Base-by-base conservation (phyloP, 2,888 invertebrate genomes). In the Drosophila stalkeri region DNA sequence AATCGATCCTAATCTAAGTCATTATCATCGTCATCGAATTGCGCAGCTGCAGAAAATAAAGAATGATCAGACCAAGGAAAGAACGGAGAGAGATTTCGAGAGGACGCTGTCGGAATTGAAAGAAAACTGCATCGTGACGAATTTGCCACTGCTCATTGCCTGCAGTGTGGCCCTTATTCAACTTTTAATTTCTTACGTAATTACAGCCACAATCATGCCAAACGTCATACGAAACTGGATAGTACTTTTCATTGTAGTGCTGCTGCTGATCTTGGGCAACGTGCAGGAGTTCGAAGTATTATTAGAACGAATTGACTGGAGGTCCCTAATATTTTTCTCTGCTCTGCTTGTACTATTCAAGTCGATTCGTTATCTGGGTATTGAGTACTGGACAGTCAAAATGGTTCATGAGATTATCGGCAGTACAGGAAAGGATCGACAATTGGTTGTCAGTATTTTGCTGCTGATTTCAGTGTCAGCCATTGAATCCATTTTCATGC, bases 281-380 rank as follows among this genome's bases (percentile, higher is more conserved):
- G 93, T 94, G 5, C 95, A 95, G 16, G 96, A 98, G 89, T 93
- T 98, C 81, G 97, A 97, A 86, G 95, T 96, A 0, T 94, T 98
- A 23, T 94, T 98, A 67, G 95, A 96, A 0, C 94, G 97, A 61
- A 96, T 98, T 0, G 98, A 98, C 91, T 98, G 98, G 98, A 96
- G 96, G 2, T 98, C 98, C 0, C 93, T 98, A 0, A 93, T 98
- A 39, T 98, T 98, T 93, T 98, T 98, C 84, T 97, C 97, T 0
- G 96, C 97, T 0, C 93, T 98, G 0, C 98, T 98, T 83, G 96
- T 98, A 8, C 93, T 98, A 2, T 98, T 98, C 97, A 97, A 97
- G 96, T 96, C 97, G 0, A 93, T 98, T 5, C 94, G 96, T 0
- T 95, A 95, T 82, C 92, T 98, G 20, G 97, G 97, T 0, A 93